Evolutionary conservation across 2,113 vertebrate species (phyloP).

Genomic region (Sphaerodactylus townsendi): DNA sequence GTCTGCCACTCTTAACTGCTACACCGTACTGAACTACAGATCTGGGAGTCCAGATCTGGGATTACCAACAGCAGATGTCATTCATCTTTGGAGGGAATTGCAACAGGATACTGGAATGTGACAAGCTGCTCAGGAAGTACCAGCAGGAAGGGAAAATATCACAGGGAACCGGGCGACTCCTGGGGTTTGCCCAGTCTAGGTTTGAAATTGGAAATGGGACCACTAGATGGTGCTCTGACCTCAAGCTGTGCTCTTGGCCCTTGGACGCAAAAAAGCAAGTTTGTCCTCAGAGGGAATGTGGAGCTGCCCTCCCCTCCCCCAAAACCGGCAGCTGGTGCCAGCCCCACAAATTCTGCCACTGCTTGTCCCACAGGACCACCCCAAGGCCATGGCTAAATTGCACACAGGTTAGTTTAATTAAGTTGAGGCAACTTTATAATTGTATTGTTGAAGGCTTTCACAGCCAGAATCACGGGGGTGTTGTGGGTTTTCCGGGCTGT

Average conservation of each 20-base stretch:
- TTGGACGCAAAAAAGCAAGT: neutral
- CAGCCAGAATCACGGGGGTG: no score
- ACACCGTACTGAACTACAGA: no score
- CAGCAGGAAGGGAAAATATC: neutral
- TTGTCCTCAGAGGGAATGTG: neutral
- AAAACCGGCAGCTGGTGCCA: neutral
- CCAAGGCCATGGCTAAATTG: neutral
- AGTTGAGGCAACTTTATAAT: neutral
- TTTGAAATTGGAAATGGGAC: neutral
- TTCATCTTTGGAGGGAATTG: no score
- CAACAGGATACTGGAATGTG: neutral
- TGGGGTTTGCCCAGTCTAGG: neutral
- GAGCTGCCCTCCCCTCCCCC: neutral
- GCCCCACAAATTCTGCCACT: neutral
- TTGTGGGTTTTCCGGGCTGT: no score
- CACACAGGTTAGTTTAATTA: neutral
- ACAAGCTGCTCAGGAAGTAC: no score
- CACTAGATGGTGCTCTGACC: conserved; percentile 1
- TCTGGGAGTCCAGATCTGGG: no score
- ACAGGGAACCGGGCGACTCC: neutral
- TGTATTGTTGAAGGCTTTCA: no score
- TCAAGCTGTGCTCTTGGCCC: neutral
- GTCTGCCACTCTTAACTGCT: no score
- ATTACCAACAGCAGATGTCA: no score
- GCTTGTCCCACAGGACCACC: neutral